phyloP scores from a whole-genome alignment of 2,113 vertebrate genomes.

The Nanorana parkeri region DNA sequence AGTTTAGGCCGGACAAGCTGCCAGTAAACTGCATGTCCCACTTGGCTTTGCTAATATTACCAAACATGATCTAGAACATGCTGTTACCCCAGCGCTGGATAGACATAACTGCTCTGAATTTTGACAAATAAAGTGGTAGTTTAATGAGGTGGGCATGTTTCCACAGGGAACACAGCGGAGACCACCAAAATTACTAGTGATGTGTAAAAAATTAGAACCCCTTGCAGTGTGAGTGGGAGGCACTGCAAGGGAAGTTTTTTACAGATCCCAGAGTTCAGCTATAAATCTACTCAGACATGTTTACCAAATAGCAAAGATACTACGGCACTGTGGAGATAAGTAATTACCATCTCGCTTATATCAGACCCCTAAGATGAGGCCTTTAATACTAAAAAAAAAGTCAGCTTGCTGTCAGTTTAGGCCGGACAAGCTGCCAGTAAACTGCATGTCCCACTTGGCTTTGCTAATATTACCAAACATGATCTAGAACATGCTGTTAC shows the following conservation, averaged over 20 bases:
- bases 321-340: too few species aligned
- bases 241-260: too few species aligned
- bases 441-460: conserved; percentile 36
- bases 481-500: conserved; percentile 47
- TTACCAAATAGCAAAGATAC: too few species aligned
- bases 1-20: neutral
- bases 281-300: too few species aligned
- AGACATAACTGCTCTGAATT: conserved; percentile 47
- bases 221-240: too few species aligned
- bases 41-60: conserved; percentile 45
- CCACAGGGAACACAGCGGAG: conserved; percentile 41
- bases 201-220: conserved; percentile 51
- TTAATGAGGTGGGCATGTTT: conserved; percentile 53
- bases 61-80: conserved; percentile 39
- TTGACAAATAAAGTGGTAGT: conserved; percentile 58
- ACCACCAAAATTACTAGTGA: conserved; percentile 50
- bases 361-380: neutral
- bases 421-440: conserved; percentile 6
- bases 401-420: neutral
- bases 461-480: conserved; percentile 43
- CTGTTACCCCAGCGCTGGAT: conserved; percentile 44
- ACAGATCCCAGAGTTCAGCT: too few species aligned
- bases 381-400: neutral
- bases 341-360: too few species aligned
- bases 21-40: conserved; percentile 21